A percentile compares a stretch with the other conserved stretches of the same genome.
Evolutionary conservation across 2,797 vertebrate species (phyloP).

Genomic region (Hafferia zeledoni): DNA sequence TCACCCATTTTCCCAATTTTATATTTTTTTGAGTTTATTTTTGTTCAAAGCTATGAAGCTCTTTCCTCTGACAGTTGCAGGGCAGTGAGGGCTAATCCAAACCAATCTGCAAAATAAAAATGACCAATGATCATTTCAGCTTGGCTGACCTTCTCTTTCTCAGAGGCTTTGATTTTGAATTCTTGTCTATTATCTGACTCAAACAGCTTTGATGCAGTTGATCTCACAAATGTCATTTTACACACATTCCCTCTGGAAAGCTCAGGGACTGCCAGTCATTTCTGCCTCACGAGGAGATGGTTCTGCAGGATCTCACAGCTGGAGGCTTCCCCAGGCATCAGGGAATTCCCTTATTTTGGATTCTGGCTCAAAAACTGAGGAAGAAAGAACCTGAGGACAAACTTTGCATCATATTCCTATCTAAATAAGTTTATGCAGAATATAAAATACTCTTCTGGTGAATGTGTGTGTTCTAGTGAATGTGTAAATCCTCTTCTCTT

Average conservation of each 20-base stretch:
- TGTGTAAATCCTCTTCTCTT: neutral
- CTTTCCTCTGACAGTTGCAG: neutral
- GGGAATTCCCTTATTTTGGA: neutral
- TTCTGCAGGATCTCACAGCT: neutral
- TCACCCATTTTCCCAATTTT: neutral
- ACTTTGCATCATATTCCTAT: neutral
- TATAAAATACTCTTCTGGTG: neutral
- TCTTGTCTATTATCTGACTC: neutral
- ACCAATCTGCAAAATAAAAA: neutral
- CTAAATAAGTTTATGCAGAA: neutral
- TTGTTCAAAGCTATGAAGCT: neutral
- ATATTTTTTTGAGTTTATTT: neutral
- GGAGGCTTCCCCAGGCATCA: neutral
- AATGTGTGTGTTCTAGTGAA: neutral
- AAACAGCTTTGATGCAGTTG: neutral
- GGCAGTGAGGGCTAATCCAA: neutral
- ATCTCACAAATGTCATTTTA: neutral
- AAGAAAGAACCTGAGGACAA: neutral
- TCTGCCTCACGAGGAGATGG: neutral
- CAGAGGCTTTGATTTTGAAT: neutral
- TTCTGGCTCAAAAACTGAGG: neutral
- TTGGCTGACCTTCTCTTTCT: neutral
- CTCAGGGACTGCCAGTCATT: neutral
- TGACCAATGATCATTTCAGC: neutral
- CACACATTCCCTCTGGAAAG: neutral